phyloP scores from a whole-genome alignment of 2,113 vertebrate species.

The Rattus norvegicus region DNA sequence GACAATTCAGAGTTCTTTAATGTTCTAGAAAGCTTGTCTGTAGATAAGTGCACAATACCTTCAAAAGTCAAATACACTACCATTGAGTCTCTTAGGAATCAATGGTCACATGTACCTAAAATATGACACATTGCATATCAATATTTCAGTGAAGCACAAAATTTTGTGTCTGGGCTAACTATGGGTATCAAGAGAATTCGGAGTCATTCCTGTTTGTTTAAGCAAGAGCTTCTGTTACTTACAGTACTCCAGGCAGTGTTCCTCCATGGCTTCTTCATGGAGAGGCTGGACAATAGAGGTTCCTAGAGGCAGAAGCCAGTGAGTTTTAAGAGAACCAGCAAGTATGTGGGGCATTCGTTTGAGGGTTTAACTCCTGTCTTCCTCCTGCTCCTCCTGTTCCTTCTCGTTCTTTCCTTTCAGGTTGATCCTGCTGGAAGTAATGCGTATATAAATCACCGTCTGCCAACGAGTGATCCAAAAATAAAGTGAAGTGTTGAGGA shows the following conservation, averaged over 20 bases:
- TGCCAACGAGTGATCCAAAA: conserved; percentile 63
- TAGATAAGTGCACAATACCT: not conserved
- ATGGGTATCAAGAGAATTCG: conserved; percentile 8
- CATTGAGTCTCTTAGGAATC: not conserved
- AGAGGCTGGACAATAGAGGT: not conserved
- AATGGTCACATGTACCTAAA: not conserved
- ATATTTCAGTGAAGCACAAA: not conserved
- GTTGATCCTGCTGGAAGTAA: conserved; percentile 54
- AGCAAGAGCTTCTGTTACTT: not conserved
- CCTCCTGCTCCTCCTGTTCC: not conserved
- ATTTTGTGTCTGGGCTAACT: not conserved
- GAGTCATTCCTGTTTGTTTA: not conserved
- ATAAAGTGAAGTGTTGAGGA: conserved; percentile 70
- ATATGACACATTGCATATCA: not conserved
- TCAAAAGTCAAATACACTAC: not conserved
- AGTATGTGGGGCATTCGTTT: not conserved
- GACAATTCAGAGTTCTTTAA: not conserved
- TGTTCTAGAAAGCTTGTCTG: conserved; percentile 12
- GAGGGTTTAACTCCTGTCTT: not conserved
- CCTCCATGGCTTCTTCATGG: not conserved
- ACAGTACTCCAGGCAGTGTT: not conserved
- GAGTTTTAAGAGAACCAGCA: not conserved
- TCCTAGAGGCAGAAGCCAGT: not conserved
- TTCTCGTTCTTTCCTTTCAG: not conserved
- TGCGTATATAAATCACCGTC: conserved; percentile 50